Evolutionary conservation across 2,113 vertebrate genomes (phyloP).

Genomic region (Cettia cetti): DNA sequence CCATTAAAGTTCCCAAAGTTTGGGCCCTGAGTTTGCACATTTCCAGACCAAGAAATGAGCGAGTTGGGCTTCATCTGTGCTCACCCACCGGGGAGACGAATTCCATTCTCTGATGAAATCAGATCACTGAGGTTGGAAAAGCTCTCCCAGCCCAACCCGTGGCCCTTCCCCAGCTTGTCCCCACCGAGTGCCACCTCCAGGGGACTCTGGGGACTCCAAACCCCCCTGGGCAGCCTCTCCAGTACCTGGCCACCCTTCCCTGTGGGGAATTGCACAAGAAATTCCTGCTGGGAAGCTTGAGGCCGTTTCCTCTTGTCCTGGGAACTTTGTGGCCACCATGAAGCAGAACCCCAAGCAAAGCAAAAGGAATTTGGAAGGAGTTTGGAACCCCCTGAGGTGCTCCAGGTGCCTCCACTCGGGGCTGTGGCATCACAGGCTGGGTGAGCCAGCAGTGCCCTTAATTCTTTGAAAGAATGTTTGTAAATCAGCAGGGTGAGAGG

Average conservation of each 20-base stretch:
- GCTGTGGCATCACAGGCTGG: rapidly evolving
- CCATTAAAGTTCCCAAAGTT: neutral
- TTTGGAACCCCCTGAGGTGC: rapidly evolving
- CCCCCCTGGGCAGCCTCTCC: neutral
- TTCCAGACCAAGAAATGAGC: neutral
- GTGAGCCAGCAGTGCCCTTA: rapidly evolving
- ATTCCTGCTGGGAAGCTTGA: neutral
- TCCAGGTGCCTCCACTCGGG: rapidly evolving
- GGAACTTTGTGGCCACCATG: rapidly evolving
- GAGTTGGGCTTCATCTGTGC: rapidly evolving
- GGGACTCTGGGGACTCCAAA: neutral
- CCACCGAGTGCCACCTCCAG: neutral
- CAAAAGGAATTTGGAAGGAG: rapidly evolving
- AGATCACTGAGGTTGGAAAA: neutral
- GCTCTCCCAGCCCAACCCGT: neutral
- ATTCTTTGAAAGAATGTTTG: neutral
- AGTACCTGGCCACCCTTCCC: neutral
- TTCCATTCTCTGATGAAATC: neutral
- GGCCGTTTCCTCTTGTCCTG: rapidly evolving
- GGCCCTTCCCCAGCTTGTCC: rapidly evolving
- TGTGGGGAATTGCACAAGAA: too few relatives aligned
- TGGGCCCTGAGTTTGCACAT: neutral
- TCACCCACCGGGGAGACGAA: neutral
- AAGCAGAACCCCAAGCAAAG: rapidly evolving
- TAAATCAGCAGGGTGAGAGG: neutral